phyloP scores from a whole-genome alignment of 2,888 invertebrate species.

The Amblyjoppa proteus region DNA sequence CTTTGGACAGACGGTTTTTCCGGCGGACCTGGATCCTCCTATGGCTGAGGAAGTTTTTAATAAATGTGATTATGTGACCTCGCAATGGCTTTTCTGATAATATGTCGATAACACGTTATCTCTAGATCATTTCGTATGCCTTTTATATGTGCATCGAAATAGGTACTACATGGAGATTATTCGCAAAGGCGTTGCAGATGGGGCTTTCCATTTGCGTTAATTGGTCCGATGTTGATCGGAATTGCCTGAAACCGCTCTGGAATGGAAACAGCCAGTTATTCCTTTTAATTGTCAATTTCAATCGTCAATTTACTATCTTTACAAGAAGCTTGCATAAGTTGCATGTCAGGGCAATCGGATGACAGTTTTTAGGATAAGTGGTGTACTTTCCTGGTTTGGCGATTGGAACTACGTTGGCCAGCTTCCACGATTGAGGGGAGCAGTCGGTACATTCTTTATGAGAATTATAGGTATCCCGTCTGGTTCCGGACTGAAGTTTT shows the following conservation, averaged over 20 bases:
- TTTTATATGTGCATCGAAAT: not conserved
- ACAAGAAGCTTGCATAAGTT: conserved; percentile 29
- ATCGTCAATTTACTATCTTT: not conserved
- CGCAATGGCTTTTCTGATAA: conserved; percentile 1
- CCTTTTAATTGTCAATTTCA: conserved; percentile 40
- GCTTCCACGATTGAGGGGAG: too few species aligned
- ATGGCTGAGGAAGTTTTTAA: not conserved
- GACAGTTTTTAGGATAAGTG: not conserved
- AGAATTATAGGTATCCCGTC: too few species aligned
- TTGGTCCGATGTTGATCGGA: conserved; percentile 35
- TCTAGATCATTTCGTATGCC: conserved; percentile 18
- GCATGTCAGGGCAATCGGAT: conserved; percentile 40
- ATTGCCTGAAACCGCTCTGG: not conserved
- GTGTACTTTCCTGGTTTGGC: conserved; percentile 35
- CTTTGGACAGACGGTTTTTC: not conserved
- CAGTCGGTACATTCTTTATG: too few species aligned
- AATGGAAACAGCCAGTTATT: conserved; percentile 30
- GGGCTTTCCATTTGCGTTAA: conserved; percentile 10
- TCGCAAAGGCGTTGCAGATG: conserved; percentile 15
- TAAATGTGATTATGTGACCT: not conserved
- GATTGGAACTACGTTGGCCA: too few species aligned
- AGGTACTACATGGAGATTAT: conserved; percentile 20
- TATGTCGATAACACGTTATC: conserved; percentile 1
- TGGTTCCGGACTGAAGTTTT: too few species aligned
- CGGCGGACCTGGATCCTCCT: not conserved